These are phyloP conservation scores for Ophion slaviceki DNA, from an alignment of 2,888 invertebrate genomes.

Conservation along the genomic window DNA sequence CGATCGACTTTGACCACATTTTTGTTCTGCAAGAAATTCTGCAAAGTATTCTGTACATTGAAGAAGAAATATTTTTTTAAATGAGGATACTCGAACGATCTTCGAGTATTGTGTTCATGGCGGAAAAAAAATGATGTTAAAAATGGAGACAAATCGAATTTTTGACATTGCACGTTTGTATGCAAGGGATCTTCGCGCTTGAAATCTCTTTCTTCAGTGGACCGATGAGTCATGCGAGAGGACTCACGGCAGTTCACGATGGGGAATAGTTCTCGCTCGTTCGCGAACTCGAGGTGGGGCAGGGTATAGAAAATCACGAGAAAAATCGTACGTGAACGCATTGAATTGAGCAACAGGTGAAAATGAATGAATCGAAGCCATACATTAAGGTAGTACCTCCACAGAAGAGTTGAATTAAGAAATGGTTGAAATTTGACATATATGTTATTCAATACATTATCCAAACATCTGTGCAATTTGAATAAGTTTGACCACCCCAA, in stretches of 20 bases:
- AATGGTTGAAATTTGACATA: no score
- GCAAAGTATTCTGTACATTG: background rate
- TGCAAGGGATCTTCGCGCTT: constrained; percentile 20
- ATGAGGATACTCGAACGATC: background rate
- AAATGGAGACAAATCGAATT: constrained; percentile 55
- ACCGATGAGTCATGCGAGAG: constrained; percentile 58
- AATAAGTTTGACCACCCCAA: no score
- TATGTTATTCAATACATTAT: no score
- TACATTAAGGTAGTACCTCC: no score
- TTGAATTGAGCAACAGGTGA: constrained; percentile 38
- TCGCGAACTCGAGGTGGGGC: background rate
- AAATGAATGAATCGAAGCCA: constrained; percentile 21
- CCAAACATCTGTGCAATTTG: no score
- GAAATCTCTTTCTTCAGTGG: constrained; percentile 34
- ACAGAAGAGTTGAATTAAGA: no score
- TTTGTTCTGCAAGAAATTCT: constrained; percentile 60
- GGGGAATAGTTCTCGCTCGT: constrained; percentile 33
- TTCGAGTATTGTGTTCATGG: background rate
- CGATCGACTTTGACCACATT: constrained; percentile 66
- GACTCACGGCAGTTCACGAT: constrained; percentile 30
- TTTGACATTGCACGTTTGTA: constrained; percentile 47
- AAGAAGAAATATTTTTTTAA: background rate
- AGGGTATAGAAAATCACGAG: background rate
- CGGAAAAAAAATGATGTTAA: background rate
- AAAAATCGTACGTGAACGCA: background rate